Evolutionary conservation across 1,140 invertebrate species (phyloP), one percentile per base, ranked within the genome.

Genomic region (Batillaria attramentaria): DNA sequence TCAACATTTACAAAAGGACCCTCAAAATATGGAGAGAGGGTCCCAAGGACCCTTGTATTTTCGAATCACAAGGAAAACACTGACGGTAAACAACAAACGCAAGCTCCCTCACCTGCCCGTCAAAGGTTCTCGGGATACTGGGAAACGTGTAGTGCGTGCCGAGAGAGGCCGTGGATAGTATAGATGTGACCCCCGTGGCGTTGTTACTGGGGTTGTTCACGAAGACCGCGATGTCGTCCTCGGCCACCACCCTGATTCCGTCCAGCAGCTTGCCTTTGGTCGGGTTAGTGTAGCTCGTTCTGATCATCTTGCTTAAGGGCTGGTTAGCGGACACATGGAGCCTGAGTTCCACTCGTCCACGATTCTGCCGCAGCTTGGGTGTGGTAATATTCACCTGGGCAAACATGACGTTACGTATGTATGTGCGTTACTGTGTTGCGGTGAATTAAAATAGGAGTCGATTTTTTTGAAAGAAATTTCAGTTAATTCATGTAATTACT

Each of bases 131-230:
- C 28, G 41, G 41, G 57, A 75, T 65, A 28, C 54, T 41, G 54
- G 73, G 73, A 39, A 75, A 60, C n/a, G 62, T 50, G 73, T 75
- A 75, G 35, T 33, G n/a, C 35, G 13, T 65, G 37, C 54, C 37
- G 20, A 75, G 37, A 24, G 73, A 75, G 37, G 42, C 54, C 20
- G 50, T 18, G 35, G 73, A n/a, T 10, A 75, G 57, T 20, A 75
- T 75, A 4, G 73, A 39, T 20, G 73, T 75, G 31, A 75, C 57
- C 2, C 73, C 73, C 3, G 73, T 57, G 24, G 73, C 54, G 24
- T 65, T 41, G 57, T 18, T 28, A 37, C 54, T 65, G 37, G 73
- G 73, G 37, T 75, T 75, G 73, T 57, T 75, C 35, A 75, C 73
- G 54, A 62, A 75, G 13, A 75, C 73, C 13, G 73, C 33, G 24